phyloP scores from a whole-genome alignment of 2,888 invertebrate genomes.

The Thelaira solivaga region DNA sequence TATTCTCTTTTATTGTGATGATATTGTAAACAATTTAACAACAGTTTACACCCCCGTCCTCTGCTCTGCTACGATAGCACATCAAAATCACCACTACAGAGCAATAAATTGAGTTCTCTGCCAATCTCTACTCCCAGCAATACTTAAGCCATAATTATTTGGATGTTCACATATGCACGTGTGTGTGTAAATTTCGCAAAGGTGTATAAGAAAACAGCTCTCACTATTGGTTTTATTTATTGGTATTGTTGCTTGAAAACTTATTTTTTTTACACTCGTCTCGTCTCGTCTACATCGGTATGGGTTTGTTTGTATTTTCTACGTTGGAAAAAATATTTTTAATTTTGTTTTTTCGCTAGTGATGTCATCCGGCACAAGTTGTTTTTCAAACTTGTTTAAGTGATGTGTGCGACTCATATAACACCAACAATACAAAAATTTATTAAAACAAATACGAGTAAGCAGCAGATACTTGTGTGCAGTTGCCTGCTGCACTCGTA shows the following conservation, averaged over 20 bases:
- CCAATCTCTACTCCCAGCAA: background rate
- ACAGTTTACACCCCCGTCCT: too few relatives aligned
- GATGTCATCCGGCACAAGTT: conserved; percentile 63
- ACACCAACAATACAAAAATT: conserved; percentile 49
- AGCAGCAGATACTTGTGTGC: background rate
- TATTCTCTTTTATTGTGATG: too few relatives aligned
- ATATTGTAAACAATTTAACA: too few relatives aligned
- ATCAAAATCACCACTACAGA: background rate
- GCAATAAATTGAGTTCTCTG: background rate
- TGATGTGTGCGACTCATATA: conserved; percentile 58
- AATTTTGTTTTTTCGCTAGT: conserved; percentile 54
- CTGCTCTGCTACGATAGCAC: too few relatives aligned
- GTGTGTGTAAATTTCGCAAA: conserved; percentile 48
- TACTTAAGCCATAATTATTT: conserved; percentile 16
- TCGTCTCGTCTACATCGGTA: background rate
- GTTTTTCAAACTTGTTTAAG: conserved; percentile 61
- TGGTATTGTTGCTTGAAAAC: conserved; percentile 33
- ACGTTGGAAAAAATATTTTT: conserved; percentile 2
- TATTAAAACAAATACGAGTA: conserved; percentile 44
- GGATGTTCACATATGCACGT: background rate
- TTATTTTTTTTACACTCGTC: background rate
- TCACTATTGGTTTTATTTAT: conserved; percentile 29
- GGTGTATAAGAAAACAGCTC: conserved; percentile 57
- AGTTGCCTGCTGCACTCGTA: background rate
- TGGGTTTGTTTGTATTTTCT: conserved; percentile 37